Base-by-base conservation (phyloP, 2,797 vertebrate species). In the Centroberyx gerrardi region DNA sequence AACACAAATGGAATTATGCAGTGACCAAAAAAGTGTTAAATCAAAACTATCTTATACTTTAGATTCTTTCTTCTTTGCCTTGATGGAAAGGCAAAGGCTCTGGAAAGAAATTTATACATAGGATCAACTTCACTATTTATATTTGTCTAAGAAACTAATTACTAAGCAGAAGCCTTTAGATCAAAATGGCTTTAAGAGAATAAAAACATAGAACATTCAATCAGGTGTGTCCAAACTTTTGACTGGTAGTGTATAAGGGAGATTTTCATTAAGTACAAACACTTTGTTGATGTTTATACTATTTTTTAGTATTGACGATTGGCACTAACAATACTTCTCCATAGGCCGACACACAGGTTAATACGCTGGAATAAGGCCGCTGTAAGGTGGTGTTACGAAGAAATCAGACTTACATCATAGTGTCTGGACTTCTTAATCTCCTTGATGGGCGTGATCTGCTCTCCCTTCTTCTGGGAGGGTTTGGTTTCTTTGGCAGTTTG, bases 381-480 rank as follows among this genome's bases (percentile, higher is more conserved):
- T 7, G 46, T n/a, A n/a, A 48, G 3, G 4, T 0, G 14, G 5
- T 49, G 4, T n/a, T 17, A 49, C 4, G 33, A 51, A 52, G 31
- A 63, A 68, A 6, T 51, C 0, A 0, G 49, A 92, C 96, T 97
- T 92, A 99, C 98, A 86, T 99, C 97, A 62, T 96, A 95, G 46
- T 97, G 96, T 90, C 95, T 96, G 0, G 82, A 91, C 91, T 95
- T 96, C 0, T 95, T 96, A 0, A 87, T 94, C 79, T 98, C 88
- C 55, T 93, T 94, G 64, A 92, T 67, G 2, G 91, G 89, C 51
- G 83, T 90, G 33, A 93, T 91, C 40, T 86, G 87, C 67, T 96
- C 94, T 64, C 94, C 94, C 87, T 93, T 94, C 81, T 92, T 95
- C 79, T 93, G 91, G 60, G 91, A 88, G 55, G 75, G 62, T 80